Conservation (phyloP, 30 jellyfish, hydroid and myxozoan species). For the Chironex yamaguchii region DNA sequence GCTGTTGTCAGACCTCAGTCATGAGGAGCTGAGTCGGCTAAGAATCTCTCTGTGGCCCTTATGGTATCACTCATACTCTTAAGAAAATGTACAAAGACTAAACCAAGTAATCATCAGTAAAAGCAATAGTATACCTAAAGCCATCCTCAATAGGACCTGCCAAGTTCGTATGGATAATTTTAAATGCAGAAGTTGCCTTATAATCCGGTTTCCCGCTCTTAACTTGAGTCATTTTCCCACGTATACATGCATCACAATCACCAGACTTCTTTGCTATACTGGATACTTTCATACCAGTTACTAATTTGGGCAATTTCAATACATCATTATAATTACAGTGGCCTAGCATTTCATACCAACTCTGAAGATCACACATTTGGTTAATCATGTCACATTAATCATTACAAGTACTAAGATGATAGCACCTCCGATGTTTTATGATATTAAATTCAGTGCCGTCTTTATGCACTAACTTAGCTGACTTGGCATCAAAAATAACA, state of each 20-base stretch:
- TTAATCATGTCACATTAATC: too few relatives aligned
- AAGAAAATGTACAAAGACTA: background rate
- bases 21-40: too few relatives aligned
- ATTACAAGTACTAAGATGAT: too few relatives aligned
- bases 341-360: slow-evolving; percentile 76
- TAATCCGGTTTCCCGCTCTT: background rate
- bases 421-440: background rate
- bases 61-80: slow-evolving; percentile 7
- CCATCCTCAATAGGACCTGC: slow-evolving; percentile 67
- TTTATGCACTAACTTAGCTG: background rate
- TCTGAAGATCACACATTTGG: too few relatives aligned
- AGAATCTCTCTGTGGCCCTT: slow-evolving; percentile 18
- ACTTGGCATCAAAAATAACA: background rate
- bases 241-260: background rate
- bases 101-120: slow-evolving; percentile 32
- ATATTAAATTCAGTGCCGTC: slow-evolving; percentile 36
- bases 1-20: slow-evolving; percentile 11
- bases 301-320: slow-evolving; percentile 43
- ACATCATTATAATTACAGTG: slow-evolving; percentile 68
- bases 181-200: slow-evolving; percentile 26
- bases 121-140: slow-evolving; percentile 2
- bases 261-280: background rate
- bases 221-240: background rate
- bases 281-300: slow-evolving; percentile 62
- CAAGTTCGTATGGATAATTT: slow-evolving; percentile 33